Evolutionary conservation across 2,888 invertebrate species (phyloP).

Genomic region (Caenorhabditis afra): DNA sequence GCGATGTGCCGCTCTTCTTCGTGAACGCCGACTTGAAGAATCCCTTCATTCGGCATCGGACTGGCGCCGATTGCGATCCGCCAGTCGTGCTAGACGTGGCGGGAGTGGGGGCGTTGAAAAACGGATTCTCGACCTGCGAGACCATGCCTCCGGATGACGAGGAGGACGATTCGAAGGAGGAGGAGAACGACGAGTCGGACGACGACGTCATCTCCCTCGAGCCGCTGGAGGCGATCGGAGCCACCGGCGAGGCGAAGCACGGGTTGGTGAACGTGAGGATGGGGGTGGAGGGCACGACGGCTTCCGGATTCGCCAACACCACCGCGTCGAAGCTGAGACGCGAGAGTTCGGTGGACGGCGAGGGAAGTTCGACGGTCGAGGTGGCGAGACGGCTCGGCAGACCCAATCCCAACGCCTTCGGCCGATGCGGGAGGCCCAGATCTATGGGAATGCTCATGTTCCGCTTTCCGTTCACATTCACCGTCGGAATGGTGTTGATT

Average conservation of each 20-base stretch:
- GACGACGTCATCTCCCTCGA: slow-evolving; percentile 33
- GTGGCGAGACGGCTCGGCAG: slow-evolving; percentile 28
- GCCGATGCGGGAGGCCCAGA: slow-evolving; percentile 47
- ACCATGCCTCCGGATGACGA: slow-evolving; percentile 15
- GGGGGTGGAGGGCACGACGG: slow-evolving; percentile 22
- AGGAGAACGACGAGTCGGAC: slow-evolving; percentile 19
- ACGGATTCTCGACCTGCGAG: slow-evolving; percentile 44
- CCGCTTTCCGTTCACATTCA: slow-evolving; percentile 76
- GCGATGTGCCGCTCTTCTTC: slow-evolving; percentile 14
- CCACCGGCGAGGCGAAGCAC: slow-evolving; percentile 64
- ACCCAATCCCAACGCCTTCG: slow-evolving; percentile 59
- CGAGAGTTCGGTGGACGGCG: slow-evolving; percentile 79
- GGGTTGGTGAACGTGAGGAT: slow-evolving; percentile 62
- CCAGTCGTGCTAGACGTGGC: no score
- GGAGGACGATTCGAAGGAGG: slow-evolving; percentile 33
- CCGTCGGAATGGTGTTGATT: slow-evolving; percentile 16
- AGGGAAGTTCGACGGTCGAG: slow-evolving; percentile 72
- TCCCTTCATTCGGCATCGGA: slow-evolving; percentile 30
- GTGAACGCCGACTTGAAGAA: slow-evolving; percentile 45
- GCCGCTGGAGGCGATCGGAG: no score
- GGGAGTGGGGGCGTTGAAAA: no score
- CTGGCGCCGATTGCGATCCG: slow-evolving; percentile 22
- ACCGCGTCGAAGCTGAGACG: slow-evolving; percentile 66
- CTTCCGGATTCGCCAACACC: no score
- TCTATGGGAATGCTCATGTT: slow-evolving; percentile 59